Evolutionary conservation across 2,888 invertebrate genomes (phyloP), one percentile per base, ranked within the genome.

Genomic region (Lasioglossum figueresi): DNA sequence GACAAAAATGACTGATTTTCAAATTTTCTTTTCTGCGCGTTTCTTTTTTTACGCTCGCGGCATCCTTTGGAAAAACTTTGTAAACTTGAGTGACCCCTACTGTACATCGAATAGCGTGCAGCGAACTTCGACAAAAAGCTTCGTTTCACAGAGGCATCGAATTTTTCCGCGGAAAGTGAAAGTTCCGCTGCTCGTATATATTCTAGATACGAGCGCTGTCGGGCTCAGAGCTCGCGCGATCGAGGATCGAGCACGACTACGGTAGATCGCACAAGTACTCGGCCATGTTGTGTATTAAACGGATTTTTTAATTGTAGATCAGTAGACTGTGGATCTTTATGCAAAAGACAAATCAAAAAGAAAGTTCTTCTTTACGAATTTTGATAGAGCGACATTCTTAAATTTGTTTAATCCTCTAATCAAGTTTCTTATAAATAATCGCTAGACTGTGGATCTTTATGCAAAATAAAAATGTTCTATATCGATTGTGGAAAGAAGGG

Each of bases 111-210:
- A 34, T 8, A 74, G 37, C 70, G 71, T 76, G 70, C 48, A 52
- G 80, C 71, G 74, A 91, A 68, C 80, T 84, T 75, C 19, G 19
- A 8, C 2, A 31, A 27, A 63, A 63, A 63, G 31, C 31, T 63
- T 6, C 63, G 31, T 27, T 31, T 31, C n/a, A 16, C 16, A n/a
- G 6, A 56, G 4, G 12, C n/a, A 56, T n/a, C n/a, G 63, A 19
- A 31, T 31, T 68, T 80, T 86, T 87, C 87, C 84, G 79, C 72
- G 90, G 66, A 68, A 68, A 68, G 91, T 91, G 91, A 92, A 92
- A 92, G 92, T 92, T 56, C 73, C 23, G 37, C 66, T 79, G 34
- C 27, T n/a, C 0, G 31, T 76, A 78, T 80, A 80, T 86, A 77
- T 37, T 52, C 14, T 59, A 19, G 19, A 12, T 34, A 31, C 23